Conservation (phyloP, 2,113 vertebrate species). For the Microcebus murinus region DNA sequence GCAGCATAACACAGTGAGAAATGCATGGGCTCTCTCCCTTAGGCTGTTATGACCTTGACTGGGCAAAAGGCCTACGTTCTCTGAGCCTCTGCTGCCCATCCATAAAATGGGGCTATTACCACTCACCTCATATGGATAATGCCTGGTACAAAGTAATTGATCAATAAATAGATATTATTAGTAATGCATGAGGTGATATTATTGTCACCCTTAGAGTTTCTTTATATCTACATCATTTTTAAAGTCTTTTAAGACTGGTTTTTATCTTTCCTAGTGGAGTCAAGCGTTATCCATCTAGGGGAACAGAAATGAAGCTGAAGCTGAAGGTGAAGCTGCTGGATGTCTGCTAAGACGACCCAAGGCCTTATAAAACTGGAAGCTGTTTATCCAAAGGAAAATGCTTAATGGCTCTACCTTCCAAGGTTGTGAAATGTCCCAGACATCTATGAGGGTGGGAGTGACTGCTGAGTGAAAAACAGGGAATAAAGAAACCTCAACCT, state of each 20-base stretch:
- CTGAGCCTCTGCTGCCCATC: neutral
- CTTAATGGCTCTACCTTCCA: conserved; percentile 59
- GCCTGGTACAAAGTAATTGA: neutral
- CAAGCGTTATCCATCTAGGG: neutral
- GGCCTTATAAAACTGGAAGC: conserved; percentile 53
- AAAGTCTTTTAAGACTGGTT: neutral
- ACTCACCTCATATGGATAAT: neutral
- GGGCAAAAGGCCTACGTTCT: neutral
- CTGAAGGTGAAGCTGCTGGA: conserved; percentile 13
- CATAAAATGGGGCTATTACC: conserved; percentile 4
- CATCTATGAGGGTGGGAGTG: neutral
- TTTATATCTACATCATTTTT: conserved; percentile 6
- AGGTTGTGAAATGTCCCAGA: conserved; percentile 38
- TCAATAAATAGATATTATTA: neutral
- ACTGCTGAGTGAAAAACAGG: neutral
- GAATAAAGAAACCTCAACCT: neutral
- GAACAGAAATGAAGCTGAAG: conserved; percentile 9
- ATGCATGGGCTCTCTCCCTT: neutral
- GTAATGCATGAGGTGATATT: neutral
- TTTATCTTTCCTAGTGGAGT: conserved; percentile 12
- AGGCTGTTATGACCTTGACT: neutral
- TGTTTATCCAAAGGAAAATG: conserved; percentile 51
- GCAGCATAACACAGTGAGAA: neutral
- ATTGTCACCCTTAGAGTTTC: neutral
- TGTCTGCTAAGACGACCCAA: conserved; percentile 40